phyloP scores from a whole-genome alignment of 2,888 invertebrate species.

The Ophion ventricosus region DNA sequence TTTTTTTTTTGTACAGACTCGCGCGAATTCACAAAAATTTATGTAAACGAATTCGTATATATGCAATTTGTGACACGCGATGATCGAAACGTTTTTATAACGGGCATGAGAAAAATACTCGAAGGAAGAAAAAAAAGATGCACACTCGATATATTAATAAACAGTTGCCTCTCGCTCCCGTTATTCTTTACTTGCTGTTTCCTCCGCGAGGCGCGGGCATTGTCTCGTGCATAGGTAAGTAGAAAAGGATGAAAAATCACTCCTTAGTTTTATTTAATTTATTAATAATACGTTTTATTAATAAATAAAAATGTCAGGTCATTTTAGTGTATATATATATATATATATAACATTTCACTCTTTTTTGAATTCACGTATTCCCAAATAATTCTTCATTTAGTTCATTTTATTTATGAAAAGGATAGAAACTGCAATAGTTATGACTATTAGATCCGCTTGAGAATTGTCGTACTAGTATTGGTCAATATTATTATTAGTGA shows the following conservation, averaged over 20 bases:
- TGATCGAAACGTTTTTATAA: slow-evolving; percentile 11
- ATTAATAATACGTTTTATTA: too few relatives aligned
- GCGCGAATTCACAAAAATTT: neutral
- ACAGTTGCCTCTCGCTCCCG: neutral
- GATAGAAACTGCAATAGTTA: too few relatives aligned
- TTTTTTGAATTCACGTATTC: too few relatives aligned
- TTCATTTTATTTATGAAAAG: too few relatives aligned
- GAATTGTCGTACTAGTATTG: too few relatives aligned
- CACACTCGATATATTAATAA: neutral
- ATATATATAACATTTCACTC: too few relatives aligned
- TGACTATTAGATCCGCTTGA: too few relatives aligned
- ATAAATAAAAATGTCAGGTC: too few relatives aligned
- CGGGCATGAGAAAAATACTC: neutral
- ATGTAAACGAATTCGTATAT: slow-evolving; percentile 13
- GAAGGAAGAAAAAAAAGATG: neutral
- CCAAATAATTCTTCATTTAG: too few relatives aligned
- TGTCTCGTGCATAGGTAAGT: neutral
- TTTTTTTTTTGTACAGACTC: neutral
- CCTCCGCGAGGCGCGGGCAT: neutral
- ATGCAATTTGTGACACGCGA: slow-evolving; percentile 33
- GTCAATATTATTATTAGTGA: too few relatives aligned
- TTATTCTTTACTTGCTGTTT: neutral
- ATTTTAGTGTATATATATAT: too few relatives aligned
- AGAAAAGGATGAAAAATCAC: neutral
- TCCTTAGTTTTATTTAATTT: too few relatives aligned